Evolutionary conservation across 1,140 invertebrate genomes (phyloP).

Genomic region (Microvelia longipes): DNA sequence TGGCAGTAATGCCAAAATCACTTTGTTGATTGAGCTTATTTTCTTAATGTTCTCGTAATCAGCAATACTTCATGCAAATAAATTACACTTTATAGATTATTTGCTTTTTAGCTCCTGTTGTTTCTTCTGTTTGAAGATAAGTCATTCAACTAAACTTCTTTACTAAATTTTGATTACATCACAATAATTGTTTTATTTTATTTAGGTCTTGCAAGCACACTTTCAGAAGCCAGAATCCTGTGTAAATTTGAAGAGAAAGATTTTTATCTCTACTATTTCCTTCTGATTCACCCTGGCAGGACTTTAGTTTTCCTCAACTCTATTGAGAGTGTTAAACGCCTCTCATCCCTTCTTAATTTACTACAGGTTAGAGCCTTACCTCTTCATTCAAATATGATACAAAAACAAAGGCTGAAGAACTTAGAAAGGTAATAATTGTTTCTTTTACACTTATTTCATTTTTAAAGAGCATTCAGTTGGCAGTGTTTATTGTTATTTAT

Average conservation of each 20-base stretch:
- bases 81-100: too few relatives aligned
- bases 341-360: constrained; percentile 69
- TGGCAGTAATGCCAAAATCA: too few relatives aligned
- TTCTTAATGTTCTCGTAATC: too few relatives aligned
- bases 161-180: too few relatives aligned
- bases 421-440: constrained; percentile 49
- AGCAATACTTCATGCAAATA: too few relatives aligned
- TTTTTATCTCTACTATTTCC: constrained; percentile 83
- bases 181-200: too few relatives aligned
- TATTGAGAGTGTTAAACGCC: constrained; percentile 75
- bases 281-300: constrained; percentile 65
- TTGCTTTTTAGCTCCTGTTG: too few relatives aligned
- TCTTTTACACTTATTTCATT: background rate
- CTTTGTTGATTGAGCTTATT: too few relatives aligned
- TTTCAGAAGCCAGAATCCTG: constrained; percentile 74
- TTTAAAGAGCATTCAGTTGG: background rate
- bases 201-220: constrained; percentile 41
- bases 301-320: constrained; percentile 97
- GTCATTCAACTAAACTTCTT: too few relatives aligned
- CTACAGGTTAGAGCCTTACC: constrained; percentile 56
- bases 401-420: constrained; percentile 85
- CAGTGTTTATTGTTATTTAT: background rate
- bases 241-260: constrained; percentile 67
- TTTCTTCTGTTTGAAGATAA: too few relatives aligned
- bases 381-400: constrained; percentile 89